Evolutionary conservation across 1,140 invertebrate species (phyloP), one percentile per base, ranked within the genome.

Genomic region (Eueides isabella): DNA sequence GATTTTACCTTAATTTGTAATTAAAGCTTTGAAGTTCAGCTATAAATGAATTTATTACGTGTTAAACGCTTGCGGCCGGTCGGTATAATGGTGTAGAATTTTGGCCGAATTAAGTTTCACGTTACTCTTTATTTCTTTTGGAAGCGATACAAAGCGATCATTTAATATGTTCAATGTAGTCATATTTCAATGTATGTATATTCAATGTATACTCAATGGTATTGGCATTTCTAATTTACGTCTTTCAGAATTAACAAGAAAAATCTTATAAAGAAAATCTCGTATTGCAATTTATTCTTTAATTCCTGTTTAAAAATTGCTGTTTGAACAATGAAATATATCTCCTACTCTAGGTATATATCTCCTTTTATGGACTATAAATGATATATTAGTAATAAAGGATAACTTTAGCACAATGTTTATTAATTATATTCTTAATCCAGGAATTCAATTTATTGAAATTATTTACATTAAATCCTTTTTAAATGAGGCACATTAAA

Each of bases 1-100:
- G 2, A n/a, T n/a, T 55, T 6, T 55, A 19, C 5, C 9, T 55
- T 26, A 9, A 23, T 1, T 9, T 4, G 23, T 55, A 55, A 55
- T 55, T 26, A 26, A 55, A 55, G 19, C 48, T 55, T 55, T 55
- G 48, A 55, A 55, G 23, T 55, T 55, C 9, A 55, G 48, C 48
- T 55, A 55, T 55, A 55, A 55, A 55, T 55, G 48, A 55, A 55
- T 55, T 55, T 55, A 55, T 55, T 55, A 55, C 23, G 23, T 55
- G 44, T 55, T 55, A 26, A 55, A 55, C 19, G 44, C 19, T 55
- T 19, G 44, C 44, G 19, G 44, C 44, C 44, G 19, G 44, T 7
- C 19, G 3, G 23, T 23, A 55, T 55, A 55, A 23, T 55, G 19
- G n/a, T 55, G n/a, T 44, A 55, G 19, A 1, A n/a, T 55, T 55